Evolutionary conservation across 2,888 invertebrate species (phyloP).

Genomic region (Pollenia labialis): DNA sequence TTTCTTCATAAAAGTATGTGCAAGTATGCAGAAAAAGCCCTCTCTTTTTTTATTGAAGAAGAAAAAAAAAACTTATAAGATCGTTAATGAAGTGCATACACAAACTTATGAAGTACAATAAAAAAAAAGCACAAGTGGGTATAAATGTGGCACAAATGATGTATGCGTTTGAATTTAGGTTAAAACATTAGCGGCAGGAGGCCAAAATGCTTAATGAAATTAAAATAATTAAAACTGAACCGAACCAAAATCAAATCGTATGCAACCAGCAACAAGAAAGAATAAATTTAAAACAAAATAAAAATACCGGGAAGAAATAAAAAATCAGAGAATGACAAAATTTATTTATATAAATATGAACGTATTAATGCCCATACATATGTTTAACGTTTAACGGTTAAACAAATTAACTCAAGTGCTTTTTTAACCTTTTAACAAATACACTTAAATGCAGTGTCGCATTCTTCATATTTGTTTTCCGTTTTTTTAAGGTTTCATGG

Average conservation of each 20-base stretch:
- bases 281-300: slow-evolving; percentile 40
- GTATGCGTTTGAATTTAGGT: slow-evolving; percentile 63
- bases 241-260: slow-evolving; percentile 9
- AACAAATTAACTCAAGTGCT: slow-evolving; percentile 46
- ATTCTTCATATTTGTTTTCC: slow-evolving; percentile 29
- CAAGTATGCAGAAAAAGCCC: slow-evolving; percentile 44
- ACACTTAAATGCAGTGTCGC: neutral
- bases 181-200: slow-evolving; percentile 68
- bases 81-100: neutral
- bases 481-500: slow-evolving; percentile 16
- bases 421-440: slow-evolving; percentile 46
- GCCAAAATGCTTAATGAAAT: slow-evolving; percentile 49
- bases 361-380: neutral
- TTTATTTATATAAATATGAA: neutral
- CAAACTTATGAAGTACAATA: neutral
- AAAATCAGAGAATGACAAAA: neutral
- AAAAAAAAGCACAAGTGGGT: neutral
- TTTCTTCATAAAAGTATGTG: slow-evolving; percentile 4
- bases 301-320: slow-evolving; percentile 34
- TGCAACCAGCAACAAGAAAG: slow-evolving; percentile 25
- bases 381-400: neutral
- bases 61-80: slow-evolving; percentile 17
- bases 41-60: slow-evolving; percentile 9
- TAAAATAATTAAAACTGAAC: neutral
- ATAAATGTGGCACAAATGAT: slow-evolving; percentile 52